Percentiles rank a stretch among this genome's conserved stretches.
Conservation (phyloP, 1,140 invertebrate species). For the Apis florea region DNA sequence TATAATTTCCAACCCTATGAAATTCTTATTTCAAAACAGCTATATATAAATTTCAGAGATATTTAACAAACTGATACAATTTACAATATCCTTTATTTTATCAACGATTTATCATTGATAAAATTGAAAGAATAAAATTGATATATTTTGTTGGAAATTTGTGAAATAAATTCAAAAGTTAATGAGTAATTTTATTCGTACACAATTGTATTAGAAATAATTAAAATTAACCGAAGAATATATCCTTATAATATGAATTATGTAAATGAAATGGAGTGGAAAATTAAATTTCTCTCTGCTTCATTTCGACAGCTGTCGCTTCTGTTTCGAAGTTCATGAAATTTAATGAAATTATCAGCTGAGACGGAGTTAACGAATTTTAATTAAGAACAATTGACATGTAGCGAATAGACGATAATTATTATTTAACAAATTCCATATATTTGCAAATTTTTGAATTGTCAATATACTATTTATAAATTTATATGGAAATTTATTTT, state of each 20-base stretch:
- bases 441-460: not conserved
- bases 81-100: too few relatives aligned
- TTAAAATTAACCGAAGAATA: not conserved
- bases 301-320: not conserved
- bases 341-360: not conserved
- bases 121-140: too few relatives aligned
- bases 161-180: not conserved
- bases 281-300: not conserved
- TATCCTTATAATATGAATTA: not conserved
- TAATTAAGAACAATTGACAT: constrained; percentile 19
- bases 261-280: not conserved
- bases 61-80: too few relatives aligned
- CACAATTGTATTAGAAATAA: not conserved
- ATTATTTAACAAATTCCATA: not conserved
- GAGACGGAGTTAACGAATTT: not conserved
- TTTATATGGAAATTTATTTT: not conserved
- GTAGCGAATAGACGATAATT: not conserved
- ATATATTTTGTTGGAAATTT: not conserved
- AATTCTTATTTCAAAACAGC: too few relatives aligned
- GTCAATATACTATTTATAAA: not conserved
- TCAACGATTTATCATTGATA: too few relatives aligned
- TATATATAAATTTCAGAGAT: too few relatives aligned
- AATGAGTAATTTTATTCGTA: not conserved
- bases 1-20: not conserved
- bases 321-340: not conserved